Percentiles rank a stretch among this genome's conserved stretches.
phyloP scores from a whole-genome alignment of 1,140 invertebrate species.

The Geopemphigus sp. region DNA sequence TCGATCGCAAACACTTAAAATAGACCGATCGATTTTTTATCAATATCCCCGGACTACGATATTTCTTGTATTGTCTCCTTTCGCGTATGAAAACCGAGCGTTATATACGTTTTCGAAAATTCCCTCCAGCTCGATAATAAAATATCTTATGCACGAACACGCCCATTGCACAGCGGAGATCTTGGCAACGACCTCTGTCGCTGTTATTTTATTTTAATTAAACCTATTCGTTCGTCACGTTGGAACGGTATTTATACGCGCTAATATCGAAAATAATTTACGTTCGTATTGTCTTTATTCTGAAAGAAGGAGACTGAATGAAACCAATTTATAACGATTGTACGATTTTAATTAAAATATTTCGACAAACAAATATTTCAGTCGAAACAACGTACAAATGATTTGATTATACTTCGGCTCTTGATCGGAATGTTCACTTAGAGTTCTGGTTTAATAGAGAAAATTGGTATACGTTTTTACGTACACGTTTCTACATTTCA shows the following conservation, averaged over 20 bases:
- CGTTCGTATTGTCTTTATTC: neutral
- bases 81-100: neutral
- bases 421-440: too few relatives aligned
- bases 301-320: neutral
- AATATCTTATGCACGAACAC: neutral
- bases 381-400: neutral
- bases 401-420: neutral
- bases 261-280: neutral
- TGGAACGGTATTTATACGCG: neutral
- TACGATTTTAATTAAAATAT: constrained; percentile 13
- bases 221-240: neutral
- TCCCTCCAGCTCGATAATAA: neutral
- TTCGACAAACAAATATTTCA: neutral
- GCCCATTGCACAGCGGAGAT: constrained; percentile 4
- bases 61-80: too few relatives aligned
- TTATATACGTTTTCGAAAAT: neutral
- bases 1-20: neutral
- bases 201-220: constrained; percentile 14
- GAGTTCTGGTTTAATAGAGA: too few relatives aligned
- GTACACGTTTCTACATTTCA: too few relatives aligned
- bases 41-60: too few relatives aligned
- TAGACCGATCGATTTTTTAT: too few relatives aligned
- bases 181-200: constrained; percentile 13
- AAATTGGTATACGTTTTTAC: too few relatives aligned
- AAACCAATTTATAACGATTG: neutral